Percentiles rank a stretch among this genome's conserved stretches.
Conservation (phyloP, 2,888 invertebrate genomes). For the Glaucopsyche alexis region DNA sequence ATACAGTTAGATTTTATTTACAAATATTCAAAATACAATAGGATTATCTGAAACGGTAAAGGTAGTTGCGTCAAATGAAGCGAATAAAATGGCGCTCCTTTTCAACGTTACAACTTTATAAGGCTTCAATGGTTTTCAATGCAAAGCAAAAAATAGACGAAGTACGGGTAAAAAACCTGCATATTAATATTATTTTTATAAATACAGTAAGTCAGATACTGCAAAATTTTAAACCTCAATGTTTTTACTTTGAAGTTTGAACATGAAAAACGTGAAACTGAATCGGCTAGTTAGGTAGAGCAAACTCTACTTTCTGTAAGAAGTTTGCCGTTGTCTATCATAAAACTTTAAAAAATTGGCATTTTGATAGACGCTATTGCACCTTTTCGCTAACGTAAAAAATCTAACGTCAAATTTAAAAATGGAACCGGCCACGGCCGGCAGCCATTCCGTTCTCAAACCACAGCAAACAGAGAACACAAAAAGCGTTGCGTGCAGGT, state of each 20-base stretch:
- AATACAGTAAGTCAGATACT: not conserved
- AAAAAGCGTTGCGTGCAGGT: conserved; percentile 57
- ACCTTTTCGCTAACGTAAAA: not conserved
- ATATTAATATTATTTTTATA: not conserved
- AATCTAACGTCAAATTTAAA: conserved; percentile 27
- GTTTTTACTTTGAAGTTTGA: too few relatives aligned
- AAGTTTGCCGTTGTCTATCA: too few relatives aligned
- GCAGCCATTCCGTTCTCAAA: conserved; percentile 31
- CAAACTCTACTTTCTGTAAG: too few relatives aligned
- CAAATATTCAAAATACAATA: conserved; percentile 23
- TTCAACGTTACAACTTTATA: conserved; percentile 29
- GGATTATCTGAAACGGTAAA: conserved; percentile 28
- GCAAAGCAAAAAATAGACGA: conserved; percentile 31
- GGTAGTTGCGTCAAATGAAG: conserved; percentile 18
- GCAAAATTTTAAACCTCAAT: too few relatives aligned
- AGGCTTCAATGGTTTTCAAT: conserved; percentile 36
- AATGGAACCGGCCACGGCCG: conserved; percentile 16
- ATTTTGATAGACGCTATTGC: not conserved
- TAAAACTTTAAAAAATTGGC: not conserved
- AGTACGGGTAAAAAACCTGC: not conserved
- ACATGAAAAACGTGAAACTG: too few relatives aligned
- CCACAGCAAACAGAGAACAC: conserved; percentile 39
- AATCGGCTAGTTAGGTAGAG: too few relatives aligned
- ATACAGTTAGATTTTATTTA: conserved; percentile 24
- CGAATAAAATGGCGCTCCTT: conserved; percentile 22